Evolutionary conservation across 2,888 invertebrate species (phyloP).

Genomic region (Amblyjoppa fuscipennis): DNA sequence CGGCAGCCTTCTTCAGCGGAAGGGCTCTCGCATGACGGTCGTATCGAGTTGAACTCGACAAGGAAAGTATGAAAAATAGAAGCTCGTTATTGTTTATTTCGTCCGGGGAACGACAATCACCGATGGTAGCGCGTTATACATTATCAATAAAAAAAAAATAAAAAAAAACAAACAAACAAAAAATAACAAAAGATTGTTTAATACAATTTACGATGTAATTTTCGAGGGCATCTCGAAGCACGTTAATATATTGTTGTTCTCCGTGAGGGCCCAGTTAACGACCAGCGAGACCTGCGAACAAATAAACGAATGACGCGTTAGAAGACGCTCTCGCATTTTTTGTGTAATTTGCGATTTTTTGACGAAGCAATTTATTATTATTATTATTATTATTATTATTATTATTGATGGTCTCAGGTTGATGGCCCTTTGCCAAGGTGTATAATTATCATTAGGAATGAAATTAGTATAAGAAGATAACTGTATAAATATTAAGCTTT

Average conservation of each 20-base stretch:
- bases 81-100: conserved; percentile 47
- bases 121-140: background rate
- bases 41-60: background rate
- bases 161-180: background rate
- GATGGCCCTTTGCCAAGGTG: background rate
- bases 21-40: background rate
- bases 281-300: conserved; percentile 87
- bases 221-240: conserved; percentile 91
- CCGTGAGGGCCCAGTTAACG: conserved; percentile 89
- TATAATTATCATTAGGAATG: background rate
- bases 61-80: conserved; percentile 36
- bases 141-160: conserved; percentile 4
- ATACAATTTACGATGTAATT: conserved; percentile 78
- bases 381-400: background rate
- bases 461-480: background rate
- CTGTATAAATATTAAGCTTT: no score
- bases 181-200: background rate
- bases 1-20: background rate
- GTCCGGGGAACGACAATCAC: conserved; percentile 19
- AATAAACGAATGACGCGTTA: conserved; percentile 44
- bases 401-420: background rate
- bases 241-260: conserved; percentile 84
- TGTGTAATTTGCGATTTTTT: no score
- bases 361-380: conserved; percentile 13
- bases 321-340: conserved; percentile 3